Evolutionary conservation across 2,113 vertebrate species (phyloP).

Genomic region (Cyanoramphus novaezelandiae): DNA sequence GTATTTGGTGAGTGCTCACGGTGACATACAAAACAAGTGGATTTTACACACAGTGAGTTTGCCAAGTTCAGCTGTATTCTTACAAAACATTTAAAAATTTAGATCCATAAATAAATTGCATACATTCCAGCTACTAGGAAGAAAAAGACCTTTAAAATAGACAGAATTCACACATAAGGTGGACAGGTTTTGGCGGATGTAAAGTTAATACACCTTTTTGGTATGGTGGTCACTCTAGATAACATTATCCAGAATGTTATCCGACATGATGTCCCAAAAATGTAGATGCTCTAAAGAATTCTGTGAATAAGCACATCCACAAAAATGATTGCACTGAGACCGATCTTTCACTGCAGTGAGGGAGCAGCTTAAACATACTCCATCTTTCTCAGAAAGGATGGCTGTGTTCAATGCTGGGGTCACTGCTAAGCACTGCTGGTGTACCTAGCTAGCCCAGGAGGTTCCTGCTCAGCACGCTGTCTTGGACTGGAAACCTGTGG

Average conservation of each 20-base stretch:
- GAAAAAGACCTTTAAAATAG: neutral
- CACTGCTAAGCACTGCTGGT: neutral
- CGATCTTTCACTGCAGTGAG: fast-evolving
- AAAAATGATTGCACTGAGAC: neutral
- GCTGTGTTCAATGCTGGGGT: fast-evolving
- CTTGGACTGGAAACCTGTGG: neutral
- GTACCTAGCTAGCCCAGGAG: neutral
- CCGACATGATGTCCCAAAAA: neutral
- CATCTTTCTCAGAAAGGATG: neutral
- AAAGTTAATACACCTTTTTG: neutral
- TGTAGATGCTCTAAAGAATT: neutral
- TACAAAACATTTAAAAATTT: neutral
- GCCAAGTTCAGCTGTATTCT: neutral
- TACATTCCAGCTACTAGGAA: neutral
- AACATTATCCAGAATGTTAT: too few species aligned
- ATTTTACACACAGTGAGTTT: neutral
- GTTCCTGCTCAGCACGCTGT: fast-evolving
- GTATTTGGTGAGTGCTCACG: neutral
- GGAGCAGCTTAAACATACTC: neutral
- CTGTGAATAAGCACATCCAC: neutral
- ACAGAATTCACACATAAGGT: neutral
- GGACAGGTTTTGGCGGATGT: neutral
- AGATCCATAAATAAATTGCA: neutral
- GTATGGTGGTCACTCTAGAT: neutral
- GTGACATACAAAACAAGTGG: neutral